Evolutionary conservation across 2,888 invertebrate species (phyloP).

Genomic region (Synergus umbraculus): DNA sequence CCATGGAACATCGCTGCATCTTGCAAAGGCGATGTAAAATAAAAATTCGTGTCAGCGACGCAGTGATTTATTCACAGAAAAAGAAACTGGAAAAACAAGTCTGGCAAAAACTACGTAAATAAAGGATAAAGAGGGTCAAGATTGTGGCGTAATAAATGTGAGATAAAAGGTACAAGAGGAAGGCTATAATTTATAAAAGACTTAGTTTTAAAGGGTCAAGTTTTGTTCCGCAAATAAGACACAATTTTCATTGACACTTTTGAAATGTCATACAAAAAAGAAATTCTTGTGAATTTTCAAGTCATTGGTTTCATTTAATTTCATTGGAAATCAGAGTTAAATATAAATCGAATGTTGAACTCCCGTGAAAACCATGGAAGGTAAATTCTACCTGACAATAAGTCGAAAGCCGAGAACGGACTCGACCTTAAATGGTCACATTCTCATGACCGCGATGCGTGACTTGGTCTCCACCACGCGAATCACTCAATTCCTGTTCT

Average conservation of each 20-base stretch:
- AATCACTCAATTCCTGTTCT: conserved; percentile 54
- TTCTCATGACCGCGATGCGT: conserved; percentile 55
- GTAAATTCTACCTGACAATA: conserved; percentile 43
- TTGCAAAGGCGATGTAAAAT: background rate
- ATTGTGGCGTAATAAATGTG: background rate
- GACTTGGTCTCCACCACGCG: conserved; percentile 53
- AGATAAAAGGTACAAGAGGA: background rate
- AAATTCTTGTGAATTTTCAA: no score
- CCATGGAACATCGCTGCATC: background rate
- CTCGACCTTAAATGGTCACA: conserved; percentile 66
- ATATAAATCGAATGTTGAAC: conserved; percentile 49
- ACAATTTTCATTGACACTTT: background rate
- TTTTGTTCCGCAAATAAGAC: background rate
- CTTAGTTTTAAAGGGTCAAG: background rate
- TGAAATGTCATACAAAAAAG: no score
- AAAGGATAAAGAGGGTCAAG: conserved; percentile 19
- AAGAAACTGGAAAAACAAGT: conserved; percentile 6
- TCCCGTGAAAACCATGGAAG: conserved; percentile 6
- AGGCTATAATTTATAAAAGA: background rate
- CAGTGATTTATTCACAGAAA: background rate
- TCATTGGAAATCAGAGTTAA: conserved; percentile 31
- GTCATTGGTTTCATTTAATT: no score
- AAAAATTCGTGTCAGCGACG: background rate
- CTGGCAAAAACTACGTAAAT: conserved; percentile 1
- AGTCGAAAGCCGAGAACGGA: conserved; percentile 51